Evolutionary conservation across 37 sponge, comb jelly and placozoan species (phyloP), one percentile per base, ranked within the genome.

Genomic region (Halichondria panicea): DNA sequence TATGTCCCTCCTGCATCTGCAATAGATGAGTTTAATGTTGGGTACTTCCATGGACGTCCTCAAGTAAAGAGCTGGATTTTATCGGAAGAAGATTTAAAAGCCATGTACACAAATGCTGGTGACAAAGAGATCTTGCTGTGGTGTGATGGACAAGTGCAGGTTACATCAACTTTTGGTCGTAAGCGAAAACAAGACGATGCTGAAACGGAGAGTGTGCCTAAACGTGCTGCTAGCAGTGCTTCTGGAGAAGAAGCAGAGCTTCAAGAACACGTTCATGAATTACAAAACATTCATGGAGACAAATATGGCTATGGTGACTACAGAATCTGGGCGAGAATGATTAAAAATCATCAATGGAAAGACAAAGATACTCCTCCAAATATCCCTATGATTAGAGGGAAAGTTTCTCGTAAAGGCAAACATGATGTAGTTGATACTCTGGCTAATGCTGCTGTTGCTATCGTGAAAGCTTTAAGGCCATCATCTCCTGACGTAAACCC

Each of bases 291-390:
- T 18, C 74, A 74, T 40, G 41, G 43, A 40, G 50, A 69, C 8
- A 38, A 56, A 12, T 74, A 74, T 24, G 41, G 21, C 31, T 57
- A 55, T 44, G 33, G 50, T n/a, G 61, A 74, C 28, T 57, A 57
- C 44, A 55, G 61, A 74, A 25, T 74, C 8, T 74, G 74, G 74
- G 74, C 74, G 37, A 56, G 74, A 25, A 38, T 57, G 61, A 56
- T 74, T 33, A 44, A 12, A 41, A 38, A 38, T 58, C 24, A 44
- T 21, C 74, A 57, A 4, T 44, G 48, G 41, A 57, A 19, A 39
- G 60, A 56, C 40, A 32, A 21, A 12, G 32, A 74, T 59, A 56
- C 56, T 39, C 74, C 74, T 1, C 74, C 74, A 3, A 74, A 74
- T 39, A n/a, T 74, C 41, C 59, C 74, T 11, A 56, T 74, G 41